Percentiles rank a stretch among this genome's conserved stretches.
Conservation (phyloP, 2,888 invertebrate species). For the Gryllus longicercus region DNA sequence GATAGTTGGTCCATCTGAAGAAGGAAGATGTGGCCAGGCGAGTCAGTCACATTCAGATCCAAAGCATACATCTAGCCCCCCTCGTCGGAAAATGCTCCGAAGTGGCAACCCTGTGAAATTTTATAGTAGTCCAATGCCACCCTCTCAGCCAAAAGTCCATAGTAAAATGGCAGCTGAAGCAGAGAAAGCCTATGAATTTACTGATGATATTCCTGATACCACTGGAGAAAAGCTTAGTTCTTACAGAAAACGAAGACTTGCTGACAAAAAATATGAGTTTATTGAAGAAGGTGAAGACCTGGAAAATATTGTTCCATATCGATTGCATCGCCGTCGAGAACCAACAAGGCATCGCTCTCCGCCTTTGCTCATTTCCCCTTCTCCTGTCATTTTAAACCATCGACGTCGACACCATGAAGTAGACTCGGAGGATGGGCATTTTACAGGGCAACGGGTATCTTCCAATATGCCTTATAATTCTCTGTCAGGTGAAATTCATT, state of each 20-base stretch:
- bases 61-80: slow-evolving; percentile 23
- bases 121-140: slow-evolving; percentile 28
- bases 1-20: slow-evolving; percentile 26
- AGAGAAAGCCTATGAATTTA: slow-evolving; percentile 80
- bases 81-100: slow-evolving; percentile 23
- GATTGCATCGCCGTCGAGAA: slow-evolving; percentile 35
- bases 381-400: slow-evolving; percentile 25
- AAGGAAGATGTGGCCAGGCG: slow-evolving; percentile 21
- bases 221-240: slow-evolving; percentile 84
- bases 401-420: slow-evolving; percentile 27
- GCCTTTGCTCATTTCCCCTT: slow-evolving; percentile 28
- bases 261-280: slow-evolving; percentile 90
- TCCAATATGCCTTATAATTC: neutral
- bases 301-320: slow-evolving; percentile 57
- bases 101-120: slow-evolving; percentile 29
- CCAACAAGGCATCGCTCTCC: slow-evolving; percentile 26
- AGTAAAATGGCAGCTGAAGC: slow-evolving; percentile 48
- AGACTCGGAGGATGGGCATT: slow-evolving; percentile 23
- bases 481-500: neutral
- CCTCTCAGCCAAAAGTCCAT: slow-evolving; percentile 11
- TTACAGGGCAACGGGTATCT: neutral
- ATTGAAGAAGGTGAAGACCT: slow-evolving; percentile 62
- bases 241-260: slow-evolving; percentile 77
- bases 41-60: slow-evolving; percentile 25
- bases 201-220: slow-evolving; percentile 68